Evolutionary conservation across 2,113 vertebrate species (phyloP), one percentile per base, ranked within the genome.

Genomic region (Bujurquina vittata): DNA sequence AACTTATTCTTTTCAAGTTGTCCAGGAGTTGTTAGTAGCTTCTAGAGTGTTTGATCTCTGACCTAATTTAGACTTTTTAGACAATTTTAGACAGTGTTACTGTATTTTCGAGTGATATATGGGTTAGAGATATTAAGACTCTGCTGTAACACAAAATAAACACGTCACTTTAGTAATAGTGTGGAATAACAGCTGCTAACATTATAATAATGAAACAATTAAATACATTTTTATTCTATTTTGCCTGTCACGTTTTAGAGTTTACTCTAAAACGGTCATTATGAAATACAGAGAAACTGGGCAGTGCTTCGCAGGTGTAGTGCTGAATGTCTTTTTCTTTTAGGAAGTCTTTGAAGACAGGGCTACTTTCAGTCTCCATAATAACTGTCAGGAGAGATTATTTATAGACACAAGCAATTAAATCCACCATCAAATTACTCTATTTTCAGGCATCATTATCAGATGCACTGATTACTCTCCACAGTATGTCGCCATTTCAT

Each of bases 401-500:
- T 88, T 89, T 88, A 85, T 84, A 88, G 88, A 86, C 63, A 8
- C 69, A 17, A 79, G 78, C 87, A 88, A 84, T 88, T 89, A 88
- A 88, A 84, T 75, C 63, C 57, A 88, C 56, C 37, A 33, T 62
- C 78, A 85, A 84, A 84, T 91, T 83, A 85, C 82, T 87, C 84
- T 85, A 85, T 92, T 92, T 87, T 80, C 65, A 86, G 78, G 60
- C 75, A 17, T 58, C 22, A 37, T 80, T 74, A 77, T 79, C 61
- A 85, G 65, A 72, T 84, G 67, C 22, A 46, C 85, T 80, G 65
- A 84, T 84, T 85, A 49, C 60, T 61, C 59, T 81, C 61, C 80
- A 81, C 85, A 82, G 37, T 35, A 58, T 82, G 78, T 83, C 46
- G 40, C 63, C 40, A 35, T 83, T 86, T 81, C 75, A 82, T 78